Evolutionary conservation across 2,797 vertebrate genomes (phyloP).

Genomic region (Crypturellus tataupa): DNA sequence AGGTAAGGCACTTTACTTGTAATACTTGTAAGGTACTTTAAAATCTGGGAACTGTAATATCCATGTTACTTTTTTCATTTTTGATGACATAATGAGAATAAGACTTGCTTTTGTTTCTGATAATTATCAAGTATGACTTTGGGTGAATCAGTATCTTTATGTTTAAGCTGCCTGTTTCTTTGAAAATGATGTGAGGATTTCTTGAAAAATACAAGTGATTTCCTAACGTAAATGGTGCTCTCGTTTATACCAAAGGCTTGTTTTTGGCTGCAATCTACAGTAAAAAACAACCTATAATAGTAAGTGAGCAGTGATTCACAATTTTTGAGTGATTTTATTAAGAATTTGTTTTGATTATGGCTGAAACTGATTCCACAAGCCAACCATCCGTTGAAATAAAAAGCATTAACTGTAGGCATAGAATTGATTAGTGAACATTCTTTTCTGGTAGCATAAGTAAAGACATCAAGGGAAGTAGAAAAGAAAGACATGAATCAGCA

Average conservation of each 20-base stretch:
- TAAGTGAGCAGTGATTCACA: background rate
- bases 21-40: background rate
- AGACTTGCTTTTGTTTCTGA: background rate
- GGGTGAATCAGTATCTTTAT: background rate
- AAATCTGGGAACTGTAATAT: background rate
- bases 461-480: background rate
- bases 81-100: background rate
- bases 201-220: background rate
- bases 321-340: slow-evolving; percentile 27
- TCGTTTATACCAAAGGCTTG: background rate
- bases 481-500: background rate
- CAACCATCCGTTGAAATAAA: background rate
- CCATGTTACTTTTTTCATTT: background rate
- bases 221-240: background rate
- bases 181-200: background rate
- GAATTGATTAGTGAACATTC: slow-evolving; percentile 34
- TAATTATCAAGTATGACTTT: background rate
- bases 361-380: slow-evolving; percentile 25
- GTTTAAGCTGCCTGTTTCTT: background rate
- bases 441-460: background rate
- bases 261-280: background rate
- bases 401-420: slow-evolving; percentile 2
- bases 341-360: slow-evolving; percentile 37
- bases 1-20: too few species aligned
- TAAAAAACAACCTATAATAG: background rate